phyloP scores from a whole-genome alignment of 2,797 vertebrate species.

The Takifugu ocellatus region DNA sequence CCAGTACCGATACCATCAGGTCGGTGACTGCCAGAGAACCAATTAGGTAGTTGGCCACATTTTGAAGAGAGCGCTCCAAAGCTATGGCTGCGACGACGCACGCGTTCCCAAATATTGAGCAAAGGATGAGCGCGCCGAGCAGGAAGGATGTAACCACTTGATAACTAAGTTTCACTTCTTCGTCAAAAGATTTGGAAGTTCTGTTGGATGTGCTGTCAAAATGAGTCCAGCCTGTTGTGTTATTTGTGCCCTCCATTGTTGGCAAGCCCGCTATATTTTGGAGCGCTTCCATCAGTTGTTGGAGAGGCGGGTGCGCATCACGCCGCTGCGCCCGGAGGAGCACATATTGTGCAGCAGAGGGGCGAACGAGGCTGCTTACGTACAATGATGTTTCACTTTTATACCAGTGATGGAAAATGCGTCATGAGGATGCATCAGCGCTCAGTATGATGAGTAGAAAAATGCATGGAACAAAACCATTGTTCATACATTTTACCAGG shows the following conservation, averaged over 20 bases:
- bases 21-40: slow-evolving; percentile 95
- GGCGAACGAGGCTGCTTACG: slow-evolving; percentile 47
- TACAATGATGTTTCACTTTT: slow-evolving; percentile 56
- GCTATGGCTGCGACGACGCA: slow-evolving; percentile 91
- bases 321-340: slow-evolving; percentile 31
- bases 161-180: slow-evolving; percentile 69
- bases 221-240: slow-evolving; percentile 56
- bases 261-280: neutral
- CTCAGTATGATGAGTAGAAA: no score
- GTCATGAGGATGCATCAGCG: slow-evolving; percentile 60
- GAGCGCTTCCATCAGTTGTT: slow-evolving; percentile 27
- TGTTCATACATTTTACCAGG: no score
- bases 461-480: no score
- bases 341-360: slow-evolving; percentile 33
- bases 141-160: slow-evolving; percentile 86
- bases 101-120: slow-evolving; percentile 81
- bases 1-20: slow-evolving; percentile 92
- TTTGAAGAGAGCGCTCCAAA: slow-evolving; percentile 90
- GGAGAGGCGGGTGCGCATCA: slow-evolving; percentile 32
- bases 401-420: slow-evolving; percentile 69
- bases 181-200: slow-evolving; percentile 28
- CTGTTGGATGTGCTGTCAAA: slow-evolving; percentile 45
- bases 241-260: slow-evolving; percentile 68
- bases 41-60: slow-evolving; percentile 94
- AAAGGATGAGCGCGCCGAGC: slow-evolving; percentile 86